Conservation (phyloP, 2,888 invertebrate species). For the Dasysyrphus albostriatus region DNA sequence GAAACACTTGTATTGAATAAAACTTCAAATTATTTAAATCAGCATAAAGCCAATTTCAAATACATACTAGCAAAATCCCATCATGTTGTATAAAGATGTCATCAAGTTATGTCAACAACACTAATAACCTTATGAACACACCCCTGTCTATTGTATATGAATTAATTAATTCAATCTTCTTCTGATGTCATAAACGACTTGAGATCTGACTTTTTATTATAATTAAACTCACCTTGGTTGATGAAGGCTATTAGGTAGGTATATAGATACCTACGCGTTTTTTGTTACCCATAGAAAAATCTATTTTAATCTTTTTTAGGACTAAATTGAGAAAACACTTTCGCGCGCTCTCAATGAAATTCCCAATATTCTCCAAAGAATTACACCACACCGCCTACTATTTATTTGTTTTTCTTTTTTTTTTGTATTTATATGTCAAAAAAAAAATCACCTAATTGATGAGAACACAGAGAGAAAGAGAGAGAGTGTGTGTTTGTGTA, state of each 20-base stretch:
- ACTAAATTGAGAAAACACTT: constrained; percentile 22
- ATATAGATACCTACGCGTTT: background rate
- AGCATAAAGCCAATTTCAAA: background rate
- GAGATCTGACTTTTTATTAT: constrained; percentile 17
- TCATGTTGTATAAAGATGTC: constrained; percentile 11
- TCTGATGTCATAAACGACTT: constrained; percentile 3
- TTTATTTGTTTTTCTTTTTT: constrained; percentile 10
- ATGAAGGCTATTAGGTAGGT: constrained; percentile 10
- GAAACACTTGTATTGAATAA: background rate
- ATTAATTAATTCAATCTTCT: constrained; percentile 21
- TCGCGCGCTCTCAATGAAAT: constrained; percentile 43
- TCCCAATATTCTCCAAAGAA: constrained; percentile 36
- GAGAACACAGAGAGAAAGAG: constrained; percentile 19
- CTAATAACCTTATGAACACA: constrained; percentile 13
- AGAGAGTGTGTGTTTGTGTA: constrained; percentile 3
- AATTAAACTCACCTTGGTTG: constrained; percentile 29
- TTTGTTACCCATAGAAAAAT: constrained; percentile 27
- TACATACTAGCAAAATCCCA: background rate
- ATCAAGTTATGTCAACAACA: constrained; percentile 13
- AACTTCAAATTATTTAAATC: background rate
- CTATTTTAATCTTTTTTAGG: constrained; percentile 43
- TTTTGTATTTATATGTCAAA: constrained; percentile 58
- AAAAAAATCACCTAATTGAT: constrained; percentile 47
- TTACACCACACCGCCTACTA: constrained; percentile 31
- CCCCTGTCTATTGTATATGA: constrained; percentile 12